Evolutionary conservation across 92 coral and sea anemone species (phyloP), one percentile per base, ranked within the genome.

Genomic region (Meandrina meandrites): DNA sequence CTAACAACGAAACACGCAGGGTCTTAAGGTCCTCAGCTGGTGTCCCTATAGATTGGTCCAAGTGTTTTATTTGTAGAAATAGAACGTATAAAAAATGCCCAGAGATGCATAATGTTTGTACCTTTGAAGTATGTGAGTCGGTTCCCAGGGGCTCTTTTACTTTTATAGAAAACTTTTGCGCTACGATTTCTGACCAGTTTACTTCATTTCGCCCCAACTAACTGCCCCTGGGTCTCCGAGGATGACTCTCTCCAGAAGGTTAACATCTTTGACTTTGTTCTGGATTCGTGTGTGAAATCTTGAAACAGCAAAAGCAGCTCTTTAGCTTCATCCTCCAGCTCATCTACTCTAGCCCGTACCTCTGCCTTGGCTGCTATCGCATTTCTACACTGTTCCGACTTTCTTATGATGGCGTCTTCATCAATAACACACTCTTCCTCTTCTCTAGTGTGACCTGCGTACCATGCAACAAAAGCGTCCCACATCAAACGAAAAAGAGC

Each of bases 241-340:
- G n/a, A n/a, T n/a, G n/a, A 87, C n/a, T 87, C 81, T 24, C 54
- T 81, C 90, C 90, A 73, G 57, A 87, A 87, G 27, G 51, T 70
- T 27, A 87, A 72, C 75, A 79, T n/a, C 76, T 79, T 64, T 3
- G 85, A 78, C 85, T 42, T 66, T 2, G 77, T 13, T 50, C 71
- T 32, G 54, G 54, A 50, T 6, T 30, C 19, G 12, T 62, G 50
- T 78, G 53, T 69, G 30, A 78, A 86, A 1, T 32, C 64, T 69
- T 86, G 60, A 53, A 86, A 67, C 70, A 51, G 53, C 53, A 5
- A 76, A 7, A 2, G 18, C 50, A 36, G n/a, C 54, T 35, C 27
- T 73, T 36, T 15, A 76, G 5, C 16, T 76, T 28, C 50, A 8
- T 17, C 1, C 14, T 53, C 13, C 5, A 6, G 12, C 58, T 53